phyloP scores from a whole-genome alignment of 64 coral and sea anemone species.

The Montipora capricornis region DNA sequence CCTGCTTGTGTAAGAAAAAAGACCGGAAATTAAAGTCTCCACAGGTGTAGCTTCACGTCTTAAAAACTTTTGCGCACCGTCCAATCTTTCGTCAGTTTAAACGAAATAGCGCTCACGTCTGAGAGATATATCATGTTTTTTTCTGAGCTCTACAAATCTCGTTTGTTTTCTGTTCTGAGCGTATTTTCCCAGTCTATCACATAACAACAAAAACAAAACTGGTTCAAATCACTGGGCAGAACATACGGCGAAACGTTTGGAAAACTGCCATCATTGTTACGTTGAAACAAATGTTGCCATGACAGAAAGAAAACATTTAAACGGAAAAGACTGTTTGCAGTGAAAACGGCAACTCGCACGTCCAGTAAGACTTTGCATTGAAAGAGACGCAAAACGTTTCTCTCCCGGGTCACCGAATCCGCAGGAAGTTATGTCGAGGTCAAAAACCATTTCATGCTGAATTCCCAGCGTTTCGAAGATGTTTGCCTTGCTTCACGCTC shows the following conservation, averaged over 20 bases:
- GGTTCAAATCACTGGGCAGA: neutral
- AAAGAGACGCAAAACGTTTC: neutral
- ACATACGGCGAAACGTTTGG: neutral
- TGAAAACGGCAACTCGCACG: neutral
- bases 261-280: constrained; percentile 34
- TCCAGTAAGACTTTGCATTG: neutral
- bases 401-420: neutral
- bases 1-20: neutral
- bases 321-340: neutral
- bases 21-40: neutral
- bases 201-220: constrained; percentile 12
- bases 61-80: neutral
- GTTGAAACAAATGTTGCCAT: constrained; percentile 2
- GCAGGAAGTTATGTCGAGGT: neutral
- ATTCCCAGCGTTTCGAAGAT: neutral
- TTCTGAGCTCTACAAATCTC: neutral
- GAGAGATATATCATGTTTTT: neutral
- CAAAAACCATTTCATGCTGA: neutral
- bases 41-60: neutral
- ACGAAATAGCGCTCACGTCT: neutral
- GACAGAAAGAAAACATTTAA: constrained; percentile 12
- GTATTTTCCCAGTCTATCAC: neutral
- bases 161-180: neutral
- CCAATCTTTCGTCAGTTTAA: neutral
- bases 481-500: neutral